Base-by-base conservation (phyloP, 2,113 vertebrate genomes). In the Micronycteris hirsuta region DNA sequence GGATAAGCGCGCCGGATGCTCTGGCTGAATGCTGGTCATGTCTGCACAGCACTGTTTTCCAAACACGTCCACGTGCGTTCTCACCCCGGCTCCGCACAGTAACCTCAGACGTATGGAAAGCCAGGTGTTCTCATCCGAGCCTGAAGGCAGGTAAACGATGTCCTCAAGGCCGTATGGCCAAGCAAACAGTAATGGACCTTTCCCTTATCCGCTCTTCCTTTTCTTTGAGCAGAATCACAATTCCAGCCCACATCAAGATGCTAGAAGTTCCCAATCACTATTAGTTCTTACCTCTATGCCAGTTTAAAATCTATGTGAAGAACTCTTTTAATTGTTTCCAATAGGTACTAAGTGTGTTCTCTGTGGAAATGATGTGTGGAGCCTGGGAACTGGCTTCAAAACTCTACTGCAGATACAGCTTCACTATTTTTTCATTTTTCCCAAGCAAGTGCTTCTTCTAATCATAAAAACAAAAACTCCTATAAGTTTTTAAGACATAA, bases 291-390 rank as follows among this genome's bases (percentile, higher is more conserved):
- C 5, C n/a, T 58, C 86, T 82, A 28, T 65, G 41, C 24, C 33
- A 89, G 85, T 91, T 58, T 93, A 71, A 74, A 65, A 95, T 14
- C 82, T 82, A 43, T 16, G 77, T 76, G 54, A 86, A 93, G 41
- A 88, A 92, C 3, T 56, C 87, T 83, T 47, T 41, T 54, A 49
- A 89, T 56, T 95, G 45, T 76, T 89, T 87, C 52, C 67, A 81
- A 68, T 49, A 61, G 31, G 45, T 83, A 24, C 17, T 82, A 19
- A 83, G 47, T 74, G 77, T 54, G 28, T 58, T 89, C 76, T 81
- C 93, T 76, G 33, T 19, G 41, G 24, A 85, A 90, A 89, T 76
- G 7, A 38, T 4, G 28, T 49, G 15, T 43, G n/a, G 3, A 73
- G 11, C 7, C 33, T 70, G 67, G 38, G 31, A 71, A 54, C 17